phyloP scores from a whole-genome alignment of 2,888 invertebrate species.

The Ischnus inquisitorius region DNA sequence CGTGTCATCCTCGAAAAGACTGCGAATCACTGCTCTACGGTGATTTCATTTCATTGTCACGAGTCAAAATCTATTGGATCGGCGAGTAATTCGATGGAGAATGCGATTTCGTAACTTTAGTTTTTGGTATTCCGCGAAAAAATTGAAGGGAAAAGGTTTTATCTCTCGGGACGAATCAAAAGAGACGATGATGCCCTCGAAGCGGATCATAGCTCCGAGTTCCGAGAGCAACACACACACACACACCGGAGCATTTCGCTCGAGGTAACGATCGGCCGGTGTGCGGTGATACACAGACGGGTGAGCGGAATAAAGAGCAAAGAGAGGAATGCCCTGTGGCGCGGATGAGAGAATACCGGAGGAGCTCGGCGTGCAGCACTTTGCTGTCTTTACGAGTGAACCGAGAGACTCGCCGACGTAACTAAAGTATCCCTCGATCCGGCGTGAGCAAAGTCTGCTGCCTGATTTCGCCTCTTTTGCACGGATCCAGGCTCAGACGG shows the following conservation, averaged over 20 bases:
- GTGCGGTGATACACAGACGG: constrained; percentile 43
- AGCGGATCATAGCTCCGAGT: constrained; percentile 1
- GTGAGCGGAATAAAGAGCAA: constrained; percentile 61
- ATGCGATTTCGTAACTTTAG: not conserved
- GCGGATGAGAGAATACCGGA: constrained; percentile 15
- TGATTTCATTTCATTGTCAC: not conserved
- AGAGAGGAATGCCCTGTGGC: constrained; percentile 29
- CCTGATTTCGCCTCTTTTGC: not conserved
- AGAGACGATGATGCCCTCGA: constrained; percentile 12
- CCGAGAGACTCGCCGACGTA: constrained; percentile 39
- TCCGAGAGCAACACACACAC: constrained; percentile 29
- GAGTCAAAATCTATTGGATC: not conserved
- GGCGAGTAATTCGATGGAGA: not conserved
- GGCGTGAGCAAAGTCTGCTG: constrained; percentile 48
- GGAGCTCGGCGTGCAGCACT: constrained; percentile 36
- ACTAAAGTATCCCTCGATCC: constrained; percentile 54
- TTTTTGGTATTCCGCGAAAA: not conserved
- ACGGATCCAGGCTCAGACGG: constrained; percentile 20
- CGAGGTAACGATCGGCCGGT: constrained; percentile 46
- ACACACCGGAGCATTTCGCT: constrained; percentile 32
- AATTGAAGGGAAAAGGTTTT: not conserved
- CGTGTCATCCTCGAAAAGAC: constrained; percentile 36
- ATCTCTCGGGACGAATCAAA: not conserved
- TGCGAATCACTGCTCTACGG: not conserved
- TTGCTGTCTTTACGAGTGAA: constrained; percentile 65